Base-by-base conservation (phyloP, 1,140 invertebrate genomes). In the Spodoptera litura region DNA sequence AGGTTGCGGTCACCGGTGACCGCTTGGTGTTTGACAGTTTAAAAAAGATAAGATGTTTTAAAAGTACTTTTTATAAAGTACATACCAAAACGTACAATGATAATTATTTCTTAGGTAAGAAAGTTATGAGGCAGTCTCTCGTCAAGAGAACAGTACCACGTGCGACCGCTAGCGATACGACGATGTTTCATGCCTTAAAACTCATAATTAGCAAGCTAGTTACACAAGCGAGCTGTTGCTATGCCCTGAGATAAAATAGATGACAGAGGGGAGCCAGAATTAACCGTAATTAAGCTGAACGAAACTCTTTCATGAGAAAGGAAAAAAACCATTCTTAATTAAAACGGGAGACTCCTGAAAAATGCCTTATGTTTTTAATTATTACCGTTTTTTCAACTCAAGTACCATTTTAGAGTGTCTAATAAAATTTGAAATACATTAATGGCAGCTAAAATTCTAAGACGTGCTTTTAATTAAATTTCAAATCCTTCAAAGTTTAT, bases 321-420 rank as follows among this genome's bases (percentile, higher is more conserved):
- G 81, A 78, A 78, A 31, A 87, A 89, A 90, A 89, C 85, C 87
- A 85, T 89, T 88, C 87, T 87, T 91, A 91, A 92, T 92, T 93
- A 91, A 93, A 88, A 83, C 82, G 81, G 76, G 87, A 83, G 83
- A 86, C 81, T 85, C 81, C 85, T 84, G 83, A 89, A 91, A 89
- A 91, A 89, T 90, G 87, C 85, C 84, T 82, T 88, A 81, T 85
- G 82, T 90, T 93, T 89, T 91, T 91, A 91, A 92, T 92, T 91
- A 88, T 90, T 89, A 89, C 87, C 88, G 78, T 88, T 88, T 75
- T 78, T 73, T 74, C 3, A 8, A 38, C 38, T 52, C 56, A 52
- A 62, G 62, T 38, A 79, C 73, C 78, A 81, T 84, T 80, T 81
- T 83, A 66, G 51, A 81, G 79, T 66, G 56, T 61, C 56, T 61